Evolutionary conservation across 2,888 invertebrate genomes (phyloP).

Genomic region (Drosophila peninsularis): DNA sequence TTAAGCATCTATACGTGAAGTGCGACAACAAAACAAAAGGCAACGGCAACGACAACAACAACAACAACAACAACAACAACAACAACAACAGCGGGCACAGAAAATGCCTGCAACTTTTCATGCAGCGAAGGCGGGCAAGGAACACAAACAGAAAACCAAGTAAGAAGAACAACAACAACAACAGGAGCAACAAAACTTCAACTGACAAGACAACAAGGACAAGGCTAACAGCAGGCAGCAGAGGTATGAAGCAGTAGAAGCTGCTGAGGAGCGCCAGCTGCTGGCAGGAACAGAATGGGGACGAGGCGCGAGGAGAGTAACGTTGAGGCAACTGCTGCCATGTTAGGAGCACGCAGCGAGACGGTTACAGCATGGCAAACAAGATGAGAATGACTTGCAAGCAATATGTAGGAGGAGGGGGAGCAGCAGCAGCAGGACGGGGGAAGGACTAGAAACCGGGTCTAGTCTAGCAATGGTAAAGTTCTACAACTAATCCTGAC

Average conservation of each 20-base stretch:
- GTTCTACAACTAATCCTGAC: slow-evolving; percentile 76
- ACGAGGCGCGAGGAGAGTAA: slow-evolving; percentile 7
- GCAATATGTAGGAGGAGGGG: not conserved
- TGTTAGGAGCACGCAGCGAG: slow-evolving; percentile 67
- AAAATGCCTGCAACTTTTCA: slow-evolving; percentile 62
- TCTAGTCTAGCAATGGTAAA: slow-evolving; percentile 63
- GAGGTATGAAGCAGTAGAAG: slow-evolving; percentile 4
- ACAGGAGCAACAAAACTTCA: slow-evolving; percentile 49
- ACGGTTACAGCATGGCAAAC: slow-evolving; percentile 76
- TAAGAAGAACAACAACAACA: slow-evolving; percentile 40
- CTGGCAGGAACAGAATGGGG: not conserved
- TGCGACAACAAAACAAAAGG: slow-evolving; percentile 14
- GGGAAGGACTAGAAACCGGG: slow-evolving; percentile 9
- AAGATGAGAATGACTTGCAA: slow-evolving; percentile 61
- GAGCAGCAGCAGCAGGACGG: not conserved
- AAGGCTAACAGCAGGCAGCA: slow-evolving; percentile 61
- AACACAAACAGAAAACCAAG: slow-evolving; percentile 60
- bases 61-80: slow-evolving; percentile 1
- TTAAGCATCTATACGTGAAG: slow-evolving; percentile 28
- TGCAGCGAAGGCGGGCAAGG: slow-evolving; percentile 48
- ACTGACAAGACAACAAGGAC: slow-evolving; percentile 75
- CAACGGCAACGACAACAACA: not conserved
- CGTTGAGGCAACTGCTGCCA: slow-evolving; percentile 59
- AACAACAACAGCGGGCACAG: slow-evolving; percentile 16
- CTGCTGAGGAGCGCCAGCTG: slow-evolving; percentile 9